These are phyloP conservation scores for Nasonia longicornis DNA, from an alignment of 1,140 invertebrate species.

Conservation along the genomic window DNA sequence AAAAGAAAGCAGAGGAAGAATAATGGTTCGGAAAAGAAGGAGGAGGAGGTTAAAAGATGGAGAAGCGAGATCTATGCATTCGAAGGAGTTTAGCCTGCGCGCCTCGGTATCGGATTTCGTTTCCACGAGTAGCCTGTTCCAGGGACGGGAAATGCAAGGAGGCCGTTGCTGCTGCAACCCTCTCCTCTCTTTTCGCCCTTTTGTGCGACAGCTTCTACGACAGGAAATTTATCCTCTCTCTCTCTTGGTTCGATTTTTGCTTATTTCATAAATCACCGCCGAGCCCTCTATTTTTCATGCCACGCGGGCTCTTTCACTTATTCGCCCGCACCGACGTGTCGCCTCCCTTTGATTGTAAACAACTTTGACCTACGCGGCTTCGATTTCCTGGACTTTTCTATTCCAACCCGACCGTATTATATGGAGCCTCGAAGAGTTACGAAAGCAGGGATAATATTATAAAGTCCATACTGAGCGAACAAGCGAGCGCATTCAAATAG, in stretches of 20 bases:
- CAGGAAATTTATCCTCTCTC: conserved; percentile 38
- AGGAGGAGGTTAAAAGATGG: conserved; percentile 38
- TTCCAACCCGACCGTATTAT: not conserved
- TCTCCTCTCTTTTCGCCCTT: not conserved
- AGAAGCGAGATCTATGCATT: conserved; percentile 53
- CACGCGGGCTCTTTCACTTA: conserved; percentile 14
- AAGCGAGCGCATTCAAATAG: not conserved
- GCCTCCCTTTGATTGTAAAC: conserved; percentile 21
- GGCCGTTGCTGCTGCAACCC: not conserved
- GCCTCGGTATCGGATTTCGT: conserved; percentile 40
- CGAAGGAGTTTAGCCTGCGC: conserved; percentile 39
- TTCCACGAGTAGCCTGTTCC: conserved; percentile 34
- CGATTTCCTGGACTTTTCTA: not conserved
- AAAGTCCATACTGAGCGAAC: not conserved
- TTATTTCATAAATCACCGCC: conserved; percentile 40
- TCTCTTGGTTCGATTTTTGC: conserved; percentile 36
- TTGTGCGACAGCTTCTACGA: conserved; percentile 37
- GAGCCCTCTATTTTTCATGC: conserved; percentile 32
- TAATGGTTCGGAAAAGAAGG: conserved; percentile 33
- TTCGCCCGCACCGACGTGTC: not conserved
- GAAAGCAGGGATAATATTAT: not conserved
- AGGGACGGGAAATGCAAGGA: conserved; percentile 10
- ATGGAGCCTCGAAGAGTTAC: not conserved
- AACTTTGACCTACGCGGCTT: not conserved
- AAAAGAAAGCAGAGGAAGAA: conserved; percentile 29